Base-by-base conservation (phyloP, 2,888 invertebrate species). In the Schrankia costaestrigalis region DNA sequence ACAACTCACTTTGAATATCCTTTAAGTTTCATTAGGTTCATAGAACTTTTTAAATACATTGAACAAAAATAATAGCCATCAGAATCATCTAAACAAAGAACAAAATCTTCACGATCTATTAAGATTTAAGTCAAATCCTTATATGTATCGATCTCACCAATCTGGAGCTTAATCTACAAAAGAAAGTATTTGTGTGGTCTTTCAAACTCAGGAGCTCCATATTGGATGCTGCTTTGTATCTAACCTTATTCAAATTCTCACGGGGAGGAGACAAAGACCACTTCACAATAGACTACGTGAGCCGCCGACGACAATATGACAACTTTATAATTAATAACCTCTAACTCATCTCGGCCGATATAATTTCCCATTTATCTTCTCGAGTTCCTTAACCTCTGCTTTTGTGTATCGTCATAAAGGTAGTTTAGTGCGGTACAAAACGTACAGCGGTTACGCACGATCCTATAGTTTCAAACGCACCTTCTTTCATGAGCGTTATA, bases 241-340 rank as follows among this genome's bases (percentile, higher is more conserved):
- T 51, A 63, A 60, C 67, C 65, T 67, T 64, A 72, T 74, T 74
- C 71, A 69, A 73, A 80, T 78, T 84, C 85, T 85, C 86, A 86
- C 86, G 82, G 71, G 62, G 48, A 53, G 68, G 54, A 82, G 78
- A 86, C 86, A 85, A 86, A 84, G 70, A 65, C 30, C 19, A 45
- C 31, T 33, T 63, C 57, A 85, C 83, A 85, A 85, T 78, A 55
- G 65, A 48, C 67, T 77, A 80, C 84, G 84, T 82, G 82, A 78
- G 74, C 67, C 73, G 58, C 65, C 56, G 56, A 54, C 63, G 81
- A 82, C 84, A 80, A 78, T 83, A 75, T 84, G 86, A 81, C 86
- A 79, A 71, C 81, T 81, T 77, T 78, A 83, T 86, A 86, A 86
- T 86, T 87, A 87, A 87, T 87, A 85, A 82, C 86, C 79, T 78